Conservation (phyloP, 1,140 invertebrate genomes). For the Sinonovacula constricta region DNA sequence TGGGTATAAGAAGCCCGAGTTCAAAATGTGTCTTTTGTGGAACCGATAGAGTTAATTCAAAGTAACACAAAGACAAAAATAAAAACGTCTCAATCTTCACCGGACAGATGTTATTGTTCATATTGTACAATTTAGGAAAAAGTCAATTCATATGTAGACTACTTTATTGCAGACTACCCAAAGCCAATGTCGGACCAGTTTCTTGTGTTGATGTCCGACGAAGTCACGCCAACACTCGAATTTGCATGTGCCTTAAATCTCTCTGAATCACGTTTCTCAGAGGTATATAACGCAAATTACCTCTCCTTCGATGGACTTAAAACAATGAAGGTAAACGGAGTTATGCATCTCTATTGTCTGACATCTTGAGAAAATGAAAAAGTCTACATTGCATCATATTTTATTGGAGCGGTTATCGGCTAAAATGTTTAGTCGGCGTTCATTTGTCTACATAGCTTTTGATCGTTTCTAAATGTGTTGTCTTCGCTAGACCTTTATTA, state of each 20-base stretch:
- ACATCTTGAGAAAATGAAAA: too few species aligned
- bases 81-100: neutral
- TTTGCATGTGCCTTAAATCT: conserved; percentile 21
- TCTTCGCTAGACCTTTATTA: too few species aligned
- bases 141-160: neutral
- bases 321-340: conserved; percentile 49
- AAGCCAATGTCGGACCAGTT: conserved; percentile 37
- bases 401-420: too few species aligned
- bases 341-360: too few species aligned
- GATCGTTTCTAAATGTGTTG: too few species aligned
- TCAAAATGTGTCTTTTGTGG: neutral
- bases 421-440: too few species aligned
- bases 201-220: conserved; percentile 49
- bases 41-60: neutral
- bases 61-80: neutral
- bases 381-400: too few species aligned
- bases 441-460: too few species aligned
- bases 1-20: neutral
- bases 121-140: too few species aligned
- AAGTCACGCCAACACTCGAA: conserved; percentile 22
- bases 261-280: neutral
- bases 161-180: conserved; percentile 37
- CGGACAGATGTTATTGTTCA: neutral
- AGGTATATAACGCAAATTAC: neutral
- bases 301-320: conserved; percentile 20